A percentile compares a stretch with the other conserved stretches of the same genome.
Conservation (phyloP, 2,797 vertebrate species). For the Helarctos malayanus region DNA sequence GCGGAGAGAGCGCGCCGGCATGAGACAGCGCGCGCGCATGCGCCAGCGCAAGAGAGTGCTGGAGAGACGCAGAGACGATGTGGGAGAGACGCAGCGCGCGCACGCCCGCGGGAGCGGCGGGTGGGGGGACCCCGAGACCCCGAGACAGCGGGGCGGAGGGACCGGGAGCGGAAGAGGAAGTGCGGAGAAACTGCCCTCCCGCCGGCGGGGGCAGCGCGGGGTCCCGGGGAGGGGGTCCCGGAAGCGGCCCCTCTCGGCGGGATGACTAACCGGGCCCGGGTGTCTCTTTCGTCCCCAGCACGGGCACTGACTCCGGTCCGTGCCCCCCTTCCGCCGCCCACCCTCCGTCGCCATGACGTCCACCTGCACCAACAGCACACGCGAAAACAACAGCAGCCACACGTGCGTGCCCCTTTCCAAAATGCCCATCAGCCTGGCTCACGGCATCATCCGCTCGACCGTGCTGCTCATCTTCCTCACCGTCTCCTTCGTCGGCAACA, state of each 20-base stretch:
- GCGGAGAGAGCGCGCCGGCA: neutral
- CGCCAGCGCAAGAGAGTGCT: neutral
- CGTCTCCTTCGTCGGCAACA: slow-evolving; percentile 93
- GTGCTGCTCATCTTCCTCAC: slow-evolving; percentile 92
- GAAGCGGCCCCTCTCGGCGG: neutral
- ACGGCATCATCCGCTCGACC: slow-evolving; percentile 88
- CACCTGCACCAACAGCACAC: slow-evolving; percentile 70
- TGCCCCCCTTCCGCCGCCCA: neutral
- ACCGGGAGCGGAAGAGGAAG: neutral
- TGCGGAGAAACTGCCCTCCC: neutral
- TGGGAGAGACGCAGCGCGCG: neutral
- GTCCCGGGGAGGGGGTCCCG: neutral
- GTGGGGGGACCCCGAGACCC: neutral
- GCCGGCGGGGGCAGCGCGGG: neutral
- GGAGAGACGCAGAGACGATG: neutral
- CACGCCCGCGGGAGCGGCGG: neutral
- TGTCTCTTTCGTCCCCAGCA: slow-evolving; percentile 51
- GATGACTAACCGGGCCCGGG: slow-evolving; percentile 27
- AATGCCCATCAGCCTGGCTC: slow-evolving; percentile 81
- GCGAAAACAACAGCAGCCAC: slow-evolving; percentile 65
- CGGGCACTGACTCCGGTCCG: neutral
- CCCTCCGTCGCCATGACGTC: slow-evolving; percentile 62
- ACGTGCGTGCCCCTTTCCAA: slow-evolving; percentile 77
- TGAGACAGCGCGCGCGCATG: neutral
- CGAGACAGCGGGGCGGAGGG: neutral